Conservation (phyloP, 2,888 invertebrate genomes). For the Hypselothyrea guttata region DNA sequence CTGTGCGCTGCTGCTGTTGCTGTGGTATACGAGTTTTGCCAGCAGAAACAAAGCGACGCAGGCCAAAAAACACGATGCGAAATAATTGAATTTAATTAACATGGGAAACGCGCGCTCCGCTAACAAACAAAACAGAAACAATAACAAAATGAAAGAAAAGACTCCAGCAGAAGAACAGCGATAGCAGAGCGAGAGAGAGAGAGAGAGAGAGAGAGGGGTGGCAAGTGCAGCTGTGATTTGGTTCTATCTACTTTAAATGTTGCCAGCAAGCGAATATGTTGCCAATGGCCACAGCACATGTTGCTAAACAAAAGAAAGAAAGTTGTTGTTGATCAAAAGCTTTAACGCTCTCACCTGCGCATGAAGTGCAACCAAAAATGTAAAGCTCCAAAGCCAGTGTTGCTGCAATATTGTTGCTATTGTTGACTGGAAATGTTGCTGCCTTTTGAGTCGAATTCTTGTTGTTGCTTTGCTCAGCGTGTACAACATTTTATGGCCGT, state of each 20-base stretch:
- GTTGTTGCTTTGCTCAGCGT: constrained; percentile 70
- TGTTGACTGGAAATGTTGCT: constrained; percentile 26
- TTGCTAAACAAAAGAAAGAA: constrained; percentile 41
- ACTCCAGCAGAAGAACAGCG: constrained; percentile 24
- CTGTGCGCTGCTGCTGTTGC: not conserved
- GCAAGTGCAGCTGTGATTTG: constrained; percentile 38
- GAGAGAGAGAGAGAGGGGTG: not conserved
- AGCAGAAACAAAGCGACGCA: constrained; percentile 12
- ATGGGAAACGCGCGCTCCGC: constrained; percentile 57
- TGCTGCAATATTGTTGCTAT: constrained; percentile 26
- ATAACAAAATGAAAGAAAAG: constrained; percentile 21
- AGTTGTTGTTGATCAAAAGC: too few relatives aligned
- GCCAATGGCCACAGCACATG: constrained; percentile 11
- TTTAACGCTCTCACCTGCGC: constrained; percentile 64
- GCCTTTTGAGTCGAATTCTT: constrained; percentile 72
- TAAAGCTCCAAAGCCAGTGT: constrained; percentile 56
- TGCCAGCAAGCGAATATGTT: constrained; percentile 16
- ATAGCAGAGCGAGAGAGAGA: not conserved
- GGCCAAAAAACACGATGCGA: constrained; percentile 42
- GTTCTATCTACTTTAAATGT: too few relatives aligned
- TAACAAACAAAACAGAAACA: constrained; percentile 22
- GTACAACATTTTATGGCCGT: constrained; percentile 71
- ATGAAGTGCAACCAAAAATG: constrained; percentile 62
- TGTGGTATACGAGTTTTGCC: constrained; percentile 38
- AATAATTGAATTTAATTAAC: constrained; percentile 68